Conservation (phyloP, 2,113 vertebrate genomes). For the Grantiella picta region DNA sequence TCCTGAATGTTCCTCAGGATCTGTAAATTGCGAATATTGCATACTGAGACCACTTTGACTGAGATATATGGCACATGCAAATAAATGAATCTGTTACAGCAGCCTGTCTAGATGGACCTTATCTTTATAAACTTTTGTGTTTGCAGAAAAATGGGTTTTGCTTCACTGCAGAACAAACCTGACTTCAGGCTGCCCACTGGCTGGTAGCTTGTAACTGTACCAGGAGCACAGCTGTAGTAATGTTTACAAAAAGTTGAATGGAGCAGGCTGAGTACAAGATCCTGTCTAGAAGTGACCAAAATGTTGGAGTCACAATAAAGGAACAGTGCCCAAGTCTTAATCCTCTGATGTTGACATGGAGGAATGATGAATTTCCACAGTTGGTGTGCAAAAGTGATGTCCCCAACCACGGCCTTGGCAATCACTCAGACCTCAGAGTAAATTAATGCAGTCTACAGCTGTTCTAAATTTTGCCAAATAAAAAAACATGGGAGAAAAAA, state of each 20-base stretch:
- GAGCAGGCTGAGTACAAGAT: background rate
- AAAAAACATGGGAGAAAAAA: background rate
- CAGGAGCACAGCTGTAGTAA: background rate
- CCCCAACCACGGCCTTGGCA: constrained; percentile 5
- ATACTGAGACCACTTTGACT: background rate
- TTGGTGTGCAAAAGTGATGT: constrained; percentile 29
- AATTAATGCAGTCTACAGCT: constrained; percentile 48
- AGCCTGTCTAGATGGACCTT: background rate
- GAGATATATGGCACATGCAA: background rate
- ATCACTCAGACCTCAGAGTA: constrained; percentile 23
- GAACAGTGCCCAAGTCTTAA: background rate
- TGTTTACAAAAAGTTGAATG: background rate
- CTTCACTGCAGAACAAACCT: background rate
- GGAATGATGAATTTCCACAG: constrained; percentile 37
- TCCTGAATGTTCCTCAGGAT: background rate
- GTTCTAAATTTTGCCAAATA: constrained; percentile 42
- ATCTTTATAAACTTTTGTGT: background rate
- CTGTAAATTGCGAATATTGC: background rate
- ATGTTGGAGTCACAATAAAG: background rate
- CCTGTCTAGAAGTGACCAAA: background rate
- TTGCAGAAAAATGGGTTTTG: background rate
- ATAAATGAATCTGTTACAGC: background rate
- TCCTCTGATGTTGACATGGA: background rate
- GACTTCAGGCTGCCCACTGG: background rate
- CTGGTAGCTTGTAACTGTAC: background rate